phyloP scores from a whole-genome alignment of 2,113 vertebrate genomes.

The Holacanthus passer region DNA sequence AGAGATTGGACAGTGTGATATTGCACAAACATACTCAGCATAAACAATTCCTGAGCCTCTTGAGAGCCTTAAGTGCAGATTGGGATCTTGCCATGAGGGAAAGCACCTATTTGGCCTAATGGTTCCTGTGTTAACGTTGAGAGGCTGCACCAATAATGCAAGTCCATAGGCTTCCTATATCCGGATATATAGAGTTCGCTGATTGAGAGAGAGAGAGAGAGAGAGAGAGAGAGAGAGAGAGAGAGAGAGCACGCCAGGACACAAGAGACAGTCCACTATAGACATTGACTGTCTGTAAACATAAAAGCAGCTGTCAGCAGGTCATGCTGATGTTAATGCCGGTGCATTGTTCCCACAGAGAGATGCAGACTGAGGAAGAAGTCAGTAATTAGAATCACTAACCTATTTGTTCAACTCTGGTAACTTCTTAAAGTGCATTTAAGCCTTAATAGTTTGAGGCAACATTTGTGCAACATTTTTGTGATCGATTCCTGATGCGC shows the following conservation, averaged over 20 bases:
- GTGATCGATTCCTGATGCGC: neutral
- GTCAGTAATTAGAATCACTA: neutral
- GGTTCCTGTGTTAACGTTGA: conserved; percentile 66
- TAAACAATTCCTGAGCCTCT: conserved; percentile 53
- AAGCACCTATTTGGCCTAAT: conserved; percentile 69
- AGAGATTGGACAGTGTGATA: conserved; percentile 28
- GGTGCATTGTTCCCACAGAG: conserved; percentile 6
- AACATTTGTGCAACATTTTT: conserved; percentile 1
- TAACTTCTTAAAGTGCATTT: neutral
- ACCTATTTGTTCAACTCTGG: neutral
- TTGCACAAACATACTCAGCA: conserved; percentile 50
- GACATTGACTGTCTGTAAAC: conserved; percentile 33
- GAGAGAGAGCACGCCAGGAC: conserved; percentile 28
- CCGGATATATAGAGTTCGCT: conserved; percentile 52
- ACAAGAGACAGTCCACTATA: conserved; percentile 27
- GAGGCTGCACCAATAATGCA: conserved; percentile 53
- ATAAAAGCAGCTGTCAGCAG: conserved; percentile 60
- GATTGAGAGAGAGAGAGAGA: too few relatives aligned
- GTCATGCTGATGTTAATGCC: conserved; percentile 44
- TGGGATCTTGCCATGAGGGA: conserved; percentile 52
- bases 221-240: too few relatives aligned
- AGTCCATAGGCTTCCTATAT: conserved; percentile 40
- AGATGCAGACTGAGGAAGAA: conserved; percentile 26
- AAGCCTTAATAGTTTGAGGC: neutral
- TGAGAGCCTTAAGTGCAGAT: conserved; percentile 64